Evolutionary conservation across 2,888 invertebrate species (phyloP).

Genomic region (Sussaba pulchella): DNA sequence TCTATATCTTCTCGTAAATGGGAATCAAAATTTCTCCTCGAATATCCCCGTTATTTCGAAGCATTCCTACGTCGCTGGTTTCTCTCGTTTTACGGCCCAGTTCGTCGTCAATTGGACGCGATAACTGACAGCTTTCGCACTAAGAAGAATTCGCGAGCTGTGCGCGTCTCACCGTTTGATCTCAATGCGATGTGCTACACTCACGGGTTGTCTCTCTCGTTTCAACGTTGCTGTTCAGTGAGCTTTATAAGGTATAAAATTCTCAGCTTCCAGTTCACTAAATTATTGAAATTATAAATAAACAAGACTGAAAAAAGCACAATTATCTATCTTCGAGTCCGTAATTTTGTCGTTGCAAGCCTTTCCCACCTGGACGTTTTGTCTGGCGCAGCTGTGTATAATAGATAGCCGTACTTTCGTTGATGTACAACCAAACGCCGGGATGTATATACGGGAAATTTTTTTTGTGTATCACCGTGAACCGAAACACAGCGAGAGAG

Average conservation of each 20-base stretch:
- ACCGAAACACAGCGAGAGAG: constrained; percentile 36
- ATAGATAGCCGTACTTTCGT: background rate
- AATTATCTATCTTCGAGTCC: background rate
- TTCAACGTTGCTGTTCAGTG: too few species aligned
- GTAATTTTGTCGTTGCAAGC: background rate
- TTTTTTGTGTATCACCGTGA: constrained; percentile 41
- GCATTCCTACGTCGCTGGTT: constrained; percentile 22
- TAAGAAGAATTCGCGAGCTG: too few species aligned
- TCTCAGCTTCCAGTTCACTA: too few species aligned
- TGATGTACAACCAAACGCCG: constrained; percentile 7
- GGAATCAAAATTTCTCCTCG: constrained; percentile 49
- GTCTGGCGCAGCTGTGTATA: too few species aligned
- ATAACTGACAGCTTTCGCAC: background rate
- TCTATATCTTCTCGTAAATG: constrained; percentile 38
- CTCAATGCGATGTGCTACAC: too few species aligned
- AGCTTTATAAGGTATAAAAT: too few species aligned
- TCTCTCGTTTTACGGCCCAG: constrained; percentile 5
- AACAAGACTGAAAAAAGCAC: too few species aligned
- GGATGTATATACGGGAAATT: too few species aligned
- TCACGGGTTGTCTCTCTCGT: too few species aligned
- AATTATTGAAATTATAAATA: too few species aligned
- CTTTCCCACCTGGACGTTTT: too few species aligned
- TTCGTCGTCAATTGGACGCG: constrained; percentile 19
- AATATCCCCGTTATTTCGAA: constrained; percentile 52
- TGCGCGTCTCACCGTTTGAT: too few species aligned